phyloP scores from a whole-genome alignment of 2,888 invertebrate genomes.

The Trichopria drosophilae region DNA sequence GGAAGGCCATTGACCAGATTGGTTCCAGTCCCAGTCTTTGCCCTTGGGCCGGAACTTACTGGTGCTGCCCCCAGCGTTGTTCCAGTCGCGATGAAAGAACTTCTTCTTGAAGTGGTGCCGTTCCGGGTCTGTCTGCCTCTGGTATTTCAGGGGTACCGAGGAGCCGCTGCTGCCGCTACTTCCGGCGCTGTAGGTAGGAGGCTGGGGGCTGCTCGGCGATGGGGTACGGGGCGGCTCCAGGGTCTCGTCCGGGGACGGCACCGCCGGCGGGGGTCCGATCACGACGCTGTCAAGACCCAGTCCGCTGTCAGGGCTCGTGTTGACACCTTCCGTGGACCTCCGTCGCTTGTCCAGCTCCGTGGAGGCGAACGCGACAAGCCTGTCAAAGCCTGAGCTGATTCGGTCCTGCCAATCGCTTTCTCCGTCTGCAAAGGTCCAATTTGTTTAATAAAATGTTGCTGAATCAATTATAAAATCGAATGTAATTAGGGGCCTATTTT shows the following conservation, averaged over 20 bases:
- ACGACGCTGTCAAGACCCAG: slow-evolving; percentile 65
- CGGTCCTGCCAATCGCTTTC: slow-evolving; percentile 91
- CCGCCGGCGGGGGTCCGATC: slow-evolving; percentile 51
- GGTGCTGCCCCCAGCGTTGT: slow-evolving; percentile 50
- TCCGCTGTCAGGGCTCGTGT: slow-evolving; percentile 86
- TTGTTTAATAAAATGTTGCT: too few species aligned
- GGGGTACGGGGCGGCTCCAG: slow-evolving; percentile 64
- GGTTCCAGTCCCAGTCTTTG: slow-evolving; percentile 72
- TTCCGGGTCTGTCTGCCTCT: slow-evolving; percentile 60
- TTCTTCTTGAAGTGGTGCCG: slow-evolving; percentile 80
- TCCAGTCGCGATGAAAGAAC: slow-evolving; percentile 72
- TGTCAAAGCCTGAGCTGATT: slow-evolving; percentile 90
- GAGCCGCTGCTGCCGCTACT: slow-evolving; percentile 47
- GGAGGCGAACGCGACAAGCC: slow-evolving; percentile 89
- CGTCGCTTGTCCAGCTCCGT: slow-evolving; percentile 87
- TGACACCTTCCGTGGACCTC: slow-evolving; percentile 79
- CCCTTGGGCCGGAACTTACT: slow-evolving; percentile 74
- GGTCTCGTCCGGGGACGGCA: slow-evolving; percentile 58
- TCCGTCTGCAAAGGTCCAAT: slow-evolving; percentile 69
- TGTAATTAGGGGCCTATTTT: too few species aligned
- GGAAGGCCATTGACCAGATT: slow-evolving; percentile 57
- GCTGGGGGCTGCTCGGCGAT: slow-evolving; percentile 62
- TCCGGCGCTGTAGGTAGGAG: slow-evolving; percentile 58
- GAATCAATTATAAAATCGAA: too few species aligned
- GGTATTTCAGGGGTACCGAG: slow-evolving; percentile 46